Percentiles rank a stretch among this genome's conserved stretches.
Evolutionary conservation across 1,140 invertebrate species (phyloP).

Genomic region (Spodoptera frugiperda): DNA sequence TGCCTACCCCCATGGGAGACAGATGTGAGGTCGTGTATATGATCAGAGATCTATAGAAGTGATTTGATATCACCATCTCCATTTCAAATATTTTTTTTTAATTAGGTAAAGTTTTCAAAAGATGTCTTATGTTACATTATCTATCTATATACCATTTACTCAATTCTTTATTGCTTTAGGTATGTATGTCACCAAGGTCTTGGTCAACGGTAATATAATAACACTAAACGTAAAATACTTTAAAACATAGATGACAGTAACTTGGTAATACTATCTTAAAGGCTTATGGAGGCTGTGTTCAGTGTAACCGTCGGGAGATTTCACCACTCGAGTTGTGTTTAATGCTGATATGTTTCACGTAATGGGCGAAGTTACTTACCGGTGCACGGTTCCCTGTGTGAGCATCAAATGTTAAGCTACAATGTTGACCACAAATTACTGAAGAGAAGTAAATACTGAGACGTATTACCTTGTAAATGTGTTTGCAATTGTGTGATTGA

Average conservation of each 20-base stretch:
- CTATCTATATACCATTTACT: too few species aligned
- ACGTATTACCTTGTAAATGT: too few species aligned
- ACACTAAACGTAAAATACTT: slow-evolving; percentile 12
- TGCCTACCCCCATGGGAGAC: too few species aligned
- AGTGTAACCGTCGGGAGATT: slow-evolving; percentile 14
- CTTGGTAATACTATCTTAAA: not conserved
- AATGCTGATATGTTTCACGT: slow-evolving; percentile 6
- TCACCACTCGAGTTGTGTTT: slow-evolving; percentile 25
- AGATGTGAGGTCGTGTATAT: too few species aligned
- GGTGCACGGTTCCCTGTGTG: not conserved
- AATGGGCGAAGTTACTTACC: slow-evolving; percentile 41
- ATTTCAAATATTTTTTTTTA: too few species aligned
- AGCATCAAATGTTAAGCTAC: slow-evolving; percentile 9
- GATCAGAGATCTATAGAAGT: too few species aligned
- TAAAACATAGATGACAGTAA: slow-evolving; percentile 2
- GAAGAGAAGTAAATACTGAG: not conserved
- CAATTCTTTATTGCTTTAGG: too few species aligned
- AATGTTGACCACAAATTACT: slow-evolving; percentile 5
- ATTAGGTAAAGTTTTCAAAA: too few species aligned
- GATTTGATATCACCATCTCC: too few species aligned
- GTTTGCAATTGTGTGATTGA: too few species aligned
- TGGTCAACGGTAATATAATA: slow-evolving; percentile 9
- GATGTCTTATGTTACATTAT: too few species aligned
- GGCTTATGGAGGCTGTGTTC: not conserved
- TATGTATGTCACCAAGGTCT: not conserved